Base-by-base conservation (phyloP, 2,113 vertebrate genomes). In the Chamaea fasciata region DNA sequence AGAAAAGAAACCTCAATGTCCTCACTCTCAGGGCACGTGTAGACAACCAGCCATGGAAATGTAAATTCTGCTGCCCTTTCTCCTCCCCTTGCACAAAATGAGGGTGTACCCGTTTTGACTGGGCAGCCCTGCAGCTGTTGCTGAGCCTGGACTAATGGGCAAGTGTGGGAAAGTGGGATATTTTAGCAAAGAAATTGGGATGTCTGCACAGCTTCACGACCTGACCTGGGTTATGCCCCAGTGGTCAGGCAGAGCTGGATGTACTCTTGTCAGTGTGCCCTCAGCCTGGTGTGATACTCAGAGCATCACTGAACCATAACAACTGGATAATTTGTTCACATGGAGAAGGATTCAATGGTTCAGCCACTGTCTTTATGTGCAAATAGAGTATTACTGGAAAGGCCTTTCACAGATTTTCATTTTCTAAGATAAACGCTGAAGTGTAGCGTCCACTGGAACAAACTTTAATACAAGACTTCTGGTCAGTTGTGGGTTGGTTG, bases 211-310 rank as follows among this genome's bases (percentile, higher is more conserved):
- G 19, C 53, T 64, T 53, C 12, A 15, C 78, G 39, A 63, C 14
- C 52, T 33, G 23, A 26, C 30, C 28, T 70, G 62, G 47, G 28
- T 63, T 84, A 13, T 83, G 47, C 11, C 26, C 22, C 13, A 18
- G 50, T 7, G 6, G 17, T 33, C 60, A 87, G 42, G 8, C 33
- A 75, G 42, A 82, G 9, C 35, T 78, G 62, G 6, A 47, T 44
- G 37, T 24, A 23, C 30, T 41, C 0, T 0, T 14, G 24, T 24
- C 31, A 11, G 10, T 20, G 42, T 89, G 47, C 9, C 47, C 18
- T 70, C 33, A 87, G 22, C 46, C 33, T 37, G 22, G 15, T 2
- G n/a, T 31, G 49, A 30, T 16, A 28, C 13, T 65, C 26, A 26
- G n/a, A 10, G 9, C 8, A 41, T 31, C 23, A 10, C 49, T 76